Conservation (phyloP, 1,140 invertebrate species). For the Lucilia sericata region DNA sequence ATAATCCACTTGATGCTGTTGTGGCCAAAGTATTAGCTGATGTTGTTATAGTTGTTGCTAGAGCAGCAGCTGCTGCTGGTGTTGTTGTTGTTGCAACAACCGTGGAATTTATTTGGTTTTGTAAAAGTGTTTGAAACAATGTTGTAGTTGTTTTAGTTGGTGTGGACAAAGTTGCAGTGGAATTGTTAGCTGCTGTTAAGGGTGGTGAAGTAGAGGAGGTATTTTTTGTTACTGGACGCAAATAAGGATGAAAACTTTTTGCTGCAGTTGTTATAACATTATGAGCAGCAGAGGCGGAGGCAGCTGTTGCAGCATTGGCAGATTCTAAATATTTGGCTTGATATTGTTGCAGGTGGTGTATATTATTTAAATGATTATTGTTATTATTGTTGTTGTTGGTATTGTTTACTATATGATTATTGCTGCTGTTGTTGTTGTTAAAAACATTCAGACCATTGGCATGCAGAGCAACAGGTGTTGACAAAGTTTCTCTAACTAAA, state of each 20-base stretch:
- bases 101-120: constrained; percentile 65
- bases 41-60: constrained; percentile 48
- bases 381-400: constrained; percentile 51
- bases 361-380: constrained; percentile 65
- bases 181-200: constrained; percentile 46
- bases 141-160: constrained; percentile 49
- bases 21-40: constrained; percentile 28
- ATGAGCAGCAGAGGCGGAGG: too few species aligned
- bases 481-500: constrained; percentile 48
- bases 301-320: constrained; percentile 49
- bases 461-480: constrained; percentile 62
- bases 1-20: constrained; percentile 47
- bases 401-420: constrained; percentile 45
- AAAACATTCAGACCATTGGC: constrained; percentile 48
- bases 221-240: constrained; percentile 51
- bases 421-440: constrained; percentile 50
- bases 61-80: constrained; percentile 45
- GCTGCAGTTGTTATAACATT: constrained; percentile 38
- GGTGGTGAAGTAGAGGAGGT: constrained; percentile 15
- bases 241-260: constrained; percentile 65
- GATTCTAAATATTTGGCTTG: constrained; percentile 58
- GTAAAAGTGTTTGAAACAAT: constrained; percentile 66
- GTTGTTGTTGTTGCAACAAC: constrained; percentile 45
- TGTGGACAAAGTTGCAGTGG: constrained; percentile 49
- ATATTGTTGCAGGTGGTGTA: constrained; percentile 56